Conservation (phyloP, 2,888 invertebrate genomes). For the Pyralis farinalis region DNA sequence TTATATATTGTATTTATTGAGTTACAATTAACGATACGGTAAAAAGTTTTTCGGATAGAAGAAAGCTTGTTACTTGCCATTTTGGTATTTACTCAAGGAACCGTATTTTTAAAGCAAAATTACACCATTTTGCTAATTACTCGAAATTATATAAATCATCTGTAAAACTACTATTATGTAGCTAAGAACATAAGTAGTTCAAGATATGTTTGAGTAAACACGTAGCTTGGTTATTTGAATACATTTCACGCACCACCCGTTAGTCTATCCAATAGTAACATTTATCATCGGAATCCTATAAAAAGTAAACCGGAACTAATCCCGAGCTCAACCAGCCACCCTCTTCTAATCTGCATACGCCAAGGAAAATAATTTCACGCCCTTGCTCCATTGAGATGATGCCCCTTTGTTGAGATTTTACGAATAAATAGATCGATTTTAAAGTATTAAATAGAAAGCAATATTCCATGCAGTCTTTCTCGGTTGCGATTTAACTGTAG, state of each 20-base stretch:
- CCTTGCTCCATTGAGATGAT: slow-evolving; percentile 55
- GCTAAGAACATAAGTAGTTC: too few relatives aligned
- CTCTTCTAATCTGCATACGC: slow-evolving; percentile 75
- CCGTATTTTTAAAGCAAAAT: too few relatives aligned
- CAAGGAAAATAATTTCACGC: slow-evolving; percentile 79
- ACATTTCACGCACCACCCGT: slow-evolving; percentile 75
- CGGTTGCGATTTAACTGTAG: too few relatives aligned
- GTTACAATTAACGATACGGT: too few relatives aligned
- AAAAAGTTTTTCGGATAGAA: too few relatives aligned
- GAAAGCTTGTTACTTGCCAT: too few relatives aligned
- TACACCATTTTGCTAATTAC: too few relatives aligned
- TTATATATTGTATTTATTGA: too few relatives aligned
- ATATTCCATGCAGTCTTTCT: too few relatives aligned
- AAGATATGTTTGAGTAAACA: slow-evolving; percentile 2
- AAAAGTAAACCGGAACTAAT: slow-evolving; percentile 78
- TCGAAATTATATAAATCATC: too few relatives aligned
- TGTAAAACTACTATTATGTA: too few relatives aligned
- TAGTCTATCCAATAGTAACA: slow-evolving; percentile 61
- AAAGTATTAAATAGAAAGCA: slow-evolving; percentile 3
- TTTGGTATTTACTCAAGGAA: too few relatives aligned
- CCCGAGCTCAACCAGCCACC: slow-evolving; percentile 48
- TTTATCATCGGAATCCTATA: slow-evolving; percentile 79
- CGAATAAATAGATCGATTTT: slow-evolving; percentile 7
- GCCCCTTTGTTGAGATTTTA: slow-evolving; percentile 48
- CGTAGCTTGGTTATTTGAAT: slow-evolving; percentile 51